Percentiles rank a stretch among this genome's conserved stretches.
These are phyloP conservation scores for Gastrophryne carolinensis DNA, from an alignment of 2,797 vertebrate genomes.

Conservation along the genomic window DNA sequence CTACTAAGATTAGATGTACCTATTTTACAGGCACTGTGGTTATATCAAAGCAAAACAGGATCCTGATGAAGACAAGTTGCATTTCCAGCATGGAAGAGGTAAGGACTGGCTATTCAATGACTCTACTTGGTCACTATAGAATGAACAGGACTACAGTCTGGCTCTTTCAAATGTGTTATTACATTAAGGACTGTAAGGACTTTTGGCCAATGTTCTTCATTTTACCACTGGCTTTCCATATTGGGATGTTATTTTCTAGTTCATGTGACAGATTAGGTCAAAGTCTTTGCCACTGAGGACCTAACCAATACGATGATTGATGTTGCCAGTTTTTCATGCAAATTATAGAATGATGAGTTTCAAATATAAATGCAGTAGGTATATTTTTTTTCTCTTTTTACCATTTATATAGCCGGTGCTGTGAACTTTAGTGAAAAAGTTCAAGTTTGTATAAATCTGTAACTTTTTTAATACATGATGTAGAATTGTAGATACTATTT, in stretches of 20 bases:
- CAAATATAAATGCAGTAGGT: constrained; percentile 6
- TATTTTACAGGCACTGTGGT: constrained; percentile 73
- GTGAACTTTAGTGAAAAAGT: constrained; percentile 30
- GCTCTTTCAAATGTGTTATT: constrained; percentile 15
- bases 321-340: constrained; percentile 11
- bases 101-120: constrained; percentile 38
- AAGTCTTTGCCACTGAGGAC: constrained; percentile 13
- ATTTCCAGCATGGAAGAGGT: constrained; percentile 81
- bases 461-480: constrained; percentile 7
- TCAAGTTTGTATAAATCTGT: constrained; percentile 24
- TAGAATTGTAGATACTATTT: constrained; percentile 21
- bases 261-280: constrained; percentile 16
- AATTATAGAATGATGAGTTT: constrained; percentile 13
- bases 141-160: not conserved
- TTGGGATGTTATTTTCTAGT: constrained; percentile 24
- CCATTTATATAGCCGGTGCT: constrained; percentile 25
- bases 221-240: constrained; percentile 1
- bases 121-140: constrained; percentile 31
- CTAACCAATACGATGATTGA: not conserved
- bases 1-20: not conserved
- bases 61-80: constrained; percentile 83
- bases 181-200: constrained; percentile 20
- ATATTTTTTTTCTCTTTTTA: constrained; percentile 22
- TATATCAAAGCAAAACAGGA: constrained; percentile 85
- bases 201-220: constrained; percentile 26